Evolutionary conservation across 2,888 invertebrate species (phyloP), one percentile per base, ranked within the genome.

Genomic region (Phytoseiulus persimilis): DNA sequence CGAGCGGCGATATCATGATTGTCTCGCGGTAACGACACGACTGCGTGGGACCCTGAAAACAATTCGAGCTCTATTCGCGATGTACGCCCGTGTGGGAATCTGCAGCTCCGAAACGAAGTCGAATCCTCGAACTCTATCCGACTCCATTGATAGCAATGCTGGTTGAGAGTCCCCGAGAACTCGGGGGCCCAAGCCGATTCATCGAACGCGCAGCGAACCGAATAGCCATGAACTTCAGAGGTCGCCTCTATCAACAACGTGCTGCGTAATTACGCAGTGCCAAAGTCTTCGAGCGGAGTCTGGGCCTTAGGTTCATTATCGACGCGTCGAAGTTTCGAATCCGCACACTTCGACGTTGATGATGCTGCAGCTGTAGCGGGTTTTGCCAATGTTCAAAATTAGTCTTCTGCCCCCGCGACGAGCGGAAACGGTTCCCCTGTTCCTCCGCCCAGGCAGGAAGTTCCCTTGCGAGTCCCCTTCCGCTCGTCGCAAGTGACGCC

Each of bases 1-100:
- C 65, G 65, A 65, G 65, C 65, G 65, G 65, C 65, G 65, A 65
- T 65, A 65, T 65, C 65, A 65, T 65, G 65, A 65, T 65, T 65
- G 65, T 65, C 65, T 28, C 65, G 65, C 65, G 65, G 65, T 23
- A 65, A 65, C 65, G 65, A 65, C 65, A 65, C 65, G 65, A 65
- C 65, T 65, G 65, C 65, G 65, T 65, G 65, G 65, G 65, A 65
- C 65, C 65, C 65, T 65, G 65, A 65, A 65, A 65, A 11, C 28
- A 6, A 65, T 65, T 65, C 18, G 65, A 65, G 65, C 65, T 65
- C 65, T 6, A 65, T 65, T 23, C 28, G 65, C 65, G 65, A 39
- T 65, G 65, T 65, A 65, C 28, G 28, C 9, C 65, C 28, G 23
- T 65, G 65, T 65, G 65, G 65, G 65, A 65, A 65, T 23, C 11